Evolutionary conservation across 2,797 vertebrate genomes (phyloP), one percentile per base, ranked within the genome.

Genomic region (Triplophysa bombifrons): DNA sequence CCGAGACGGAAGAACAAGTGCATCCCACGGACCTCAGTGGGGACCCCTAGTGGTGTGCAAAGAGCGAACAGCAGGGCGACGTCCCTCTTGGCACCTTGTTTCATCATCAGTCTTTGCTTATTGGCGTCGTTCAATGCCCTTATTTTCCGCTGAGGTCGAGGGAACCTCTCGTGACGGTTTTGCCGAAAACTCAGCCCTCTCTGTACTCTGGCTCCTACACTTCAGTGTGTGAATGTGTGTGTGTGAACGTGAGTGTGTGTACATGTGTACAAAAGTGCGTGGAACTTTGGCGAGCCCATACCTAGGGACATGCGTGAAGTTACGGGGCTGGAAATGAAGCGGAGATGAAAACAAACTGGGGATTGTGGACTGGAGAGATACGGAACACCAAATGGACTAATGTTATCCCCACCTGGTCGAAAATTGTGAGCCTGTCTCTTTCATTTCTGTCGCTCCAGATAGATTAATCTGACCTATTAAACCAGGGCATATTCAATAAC

Each of bases 1-100:
- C 91, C 92, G 16, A 93, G 93, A 82, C 94, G 95, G 88, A 98
- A 95, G 93, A 95, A 96, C 90, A 98, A 98, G 89, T 99, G 98
- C 84, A 94, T 94, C 86, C 93, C 94, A 77, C 95, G 95, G 92
- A 95, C 95, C 78, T 95, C 95, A 72, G 89, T 96, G 16, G 94
- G 94, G 74, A 92, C 95, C 50, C 97, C 97, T 34, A 98, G 94
- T 0, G 97, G 97, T 83, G 97, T 98, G 71, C 96, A 97, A 92
- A 95, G 95, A 91, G 95, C 94, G 0, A 93, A 93, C 84, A 92
- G 89, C 20, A 87, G 80, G 27, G 94, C 94, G 61, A 84, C 74
- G 63, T 76, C 88, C 19, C 84, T 73, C 71, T 44, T 79, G 66
- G 83, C 82, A 69, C 74, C 64, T 44, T 25, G 80, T 56, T 76